Evolutionary conservation across 2,888 invertebrate genomes (phyloP), one percentile per base, ranked within the genome.

Genomic region (Phorcus lineatus): DNA sequence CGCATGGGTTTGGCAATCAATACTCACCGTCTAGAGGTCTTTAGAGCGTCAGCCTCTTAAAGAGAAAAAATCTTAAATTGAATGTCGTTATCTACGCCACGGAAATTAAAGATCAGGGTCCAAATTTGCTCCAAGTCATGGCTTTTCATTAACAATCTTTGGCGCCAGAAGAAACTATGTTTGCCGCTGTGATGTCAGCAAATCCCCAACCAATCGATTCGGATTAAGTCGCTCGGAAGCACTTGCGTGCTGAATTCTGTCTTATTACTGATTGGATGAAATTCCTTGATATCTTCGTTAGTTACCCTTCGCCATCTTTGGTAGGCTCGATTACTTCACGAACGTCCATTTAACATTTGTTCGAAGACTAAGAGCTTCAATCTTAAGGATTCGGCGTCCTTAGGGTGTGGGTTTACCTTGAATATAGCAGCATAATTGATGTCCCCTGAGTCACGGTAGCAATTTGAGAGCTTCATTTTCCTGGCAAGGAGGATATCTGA

Each of bases 61-160:
- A 62, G 62, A 62, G 62, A 62, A 62, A 62, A 62, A 62, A 62
- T 62, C 62, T 28, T 62, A 62, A 62, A 62, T 62, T 62, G 62
- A 62, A 62, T 62, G 62, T 62, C 62, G 62, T 62, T 62, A 62
- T 62, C 62, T 62, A 62, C 62, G 62, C 62, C 62, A 62, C 62
- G 62, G 62, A 62, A 62, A 62, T 62, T 62, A 62, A 62, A 62
- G 62, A 62, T 62, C 62, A 62, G 62, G 28, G 62, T 16, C 62
- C 28, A 62, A 62, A 62, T 62, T 62, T 62, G 62, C 62, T 62
- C 28, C 62, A 28, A 62, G 62, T 62, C 62, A 62, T 62, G 62
- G 62, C 62, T 62, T 62, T 62, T 62, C 62, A 62, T 62, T 62
- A 62, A 62, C 62, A 62, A 62, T 62, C 62, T 62, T 62, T 62